A percentile compares a stretch with the other conserved stretches of the same genome.
phyloP scores from a whole-genome alignment of 2,113 vertebrate species.

The Psilopsiagon aurifrons region DNA sequence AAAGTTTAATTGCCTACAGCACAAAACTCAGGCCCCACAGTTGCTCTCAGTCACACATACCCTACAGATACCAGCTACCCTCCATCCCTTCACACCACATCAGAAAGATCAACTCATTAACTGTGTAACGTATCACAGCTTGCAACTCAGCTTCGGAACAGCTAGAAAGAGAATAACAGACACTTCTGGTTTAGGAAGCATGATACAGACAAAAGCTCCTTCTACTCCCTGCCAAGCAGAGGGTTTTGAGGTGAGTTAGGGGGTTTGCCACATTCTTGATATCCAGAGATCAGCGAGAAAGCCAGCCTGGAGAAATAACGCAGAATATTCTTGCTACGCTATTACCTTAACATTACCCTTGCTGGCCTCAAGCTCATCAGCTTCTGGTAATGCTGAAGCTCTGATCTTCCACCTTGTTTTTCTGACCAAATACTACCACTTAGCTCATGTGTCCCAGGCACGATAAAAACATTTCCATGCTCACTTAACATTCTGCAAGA shows the following conservation, averaged over 20 bases:
- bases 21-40: accelerated
- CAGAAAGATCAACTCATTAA: background rate
- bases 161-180: background rate
- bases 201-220: background rate
- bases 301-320: background rate
- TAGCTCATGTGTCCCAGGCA: background rate
- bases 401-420: background rate
- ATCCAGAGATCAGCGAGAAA: background rate
- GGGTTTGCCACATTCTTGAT: background rate
- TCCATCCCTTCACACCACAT: background rate
- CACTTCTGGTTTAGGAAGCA: background rate
- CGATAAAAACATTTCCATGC: background rate
- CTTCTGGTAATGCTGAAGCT: background rate
- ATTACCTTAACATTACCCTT: background rate
- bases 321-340: background rate
- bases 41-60: background rate
- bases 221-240: background rate
- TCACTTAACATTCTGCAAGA: background rate
- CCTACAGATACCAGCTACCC: background rate
- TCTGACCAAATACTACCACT: background rate
- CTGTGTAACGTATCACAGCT: background rate
- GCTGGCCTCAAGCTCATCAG: background rate
- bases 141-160: background rate
- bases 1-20: background rate
- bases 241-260: background rate